Evolutionary conservation across 37 sponge, comb jelly and placozoan species (phyloP).

Genomic region (Crambe crambe): DNA sequence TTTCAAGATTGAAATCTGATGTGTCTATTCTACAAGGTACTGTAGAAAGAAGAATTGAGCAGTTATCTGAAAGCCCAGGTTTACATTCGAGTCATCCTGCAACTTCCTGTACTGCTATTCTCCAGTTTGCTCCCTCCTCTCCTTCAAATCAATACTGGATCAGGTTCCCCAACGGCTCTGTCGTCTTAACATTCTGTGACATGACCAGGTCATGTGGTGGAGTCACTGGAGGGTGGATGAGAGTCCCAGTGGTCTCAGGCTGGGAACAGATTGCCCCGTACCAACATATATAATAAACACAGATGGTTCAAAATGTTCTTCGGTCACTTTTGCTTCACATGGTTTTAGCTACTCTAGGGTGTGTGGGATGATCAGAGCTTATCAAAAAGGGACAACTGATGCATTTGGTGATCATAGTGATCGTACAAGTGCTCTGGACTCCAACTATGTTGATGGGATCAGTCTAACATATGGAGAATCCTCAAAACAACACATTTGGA

Average conservation of each 20-base stretch:
- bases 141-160: constrained; percentile 15
- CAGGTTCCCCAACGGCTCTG: neutral
- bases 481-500: constrained; percentile 26
- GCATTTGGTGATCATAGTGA: neutral
- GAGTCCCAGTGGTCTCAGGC: neutral
- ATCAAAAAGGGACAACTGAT: constrained; percentile 18
- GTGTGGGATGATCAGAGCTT: constrained; percentile 34
- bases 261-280: neutral
- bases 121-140: neutral
- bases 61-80: too few relatives aligned
- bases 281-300: too few relatives aligned
- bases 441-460: constrained; percentile 3
- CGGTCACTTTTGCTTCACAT: neutral
- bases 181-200: constrained; percentile 5
- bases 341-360: constrained; percentile 6
- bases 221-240: constrained; percentile 28
- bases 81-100: too few relatives aligned
- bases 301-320: neutral
- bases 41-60: too few relatives aligned
- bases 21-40: too few relatives aligned
- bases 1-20: too few relatives aligned
- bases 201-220: constrained; percentile 24
- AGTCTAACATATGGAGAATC: constrained; percentile 9
- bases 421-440: neutral
- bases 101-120: constrained; percentile 5